A percentile compares a stretch with the other conserved stretches of the same genome.
Conservation (phyloP, 92 coral and sea anemone genomes). For the Porites cylindrica region DNA sequence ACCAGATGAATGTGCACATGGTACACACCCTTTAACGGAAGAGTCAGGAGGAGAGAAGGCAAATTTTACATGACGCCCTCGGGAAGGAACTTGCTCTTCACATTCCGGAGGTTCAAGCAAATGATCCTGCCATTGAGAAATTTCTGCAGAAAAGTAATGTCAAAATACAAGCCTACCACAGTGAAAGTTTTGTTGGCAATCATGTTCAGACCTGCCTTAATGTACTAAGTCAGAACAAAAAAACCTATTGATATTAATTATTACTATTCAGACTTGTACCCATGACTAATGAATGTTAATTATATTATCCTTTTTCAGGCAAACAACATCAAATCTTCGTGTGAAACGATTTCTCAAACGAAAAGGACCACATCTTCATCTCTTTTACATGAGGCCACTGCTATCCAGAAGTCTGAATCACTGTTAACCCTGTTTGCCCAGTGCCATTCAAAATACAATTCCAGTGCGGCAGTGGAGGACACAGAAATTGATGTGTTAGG, state of each 20-base stretch:
- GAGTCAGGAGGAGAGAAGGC: conserved; percentile 20
- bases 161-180: too few species aligned
- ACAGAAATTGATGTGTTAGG: too few species aligned
- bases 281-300: neutral
- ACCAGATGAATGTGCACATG: conserved; percentile 25
- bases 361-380: neutral
- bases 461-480: too few species aligned
- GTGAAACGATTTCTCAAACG: neutral
- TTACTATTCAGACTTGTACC: neutral
- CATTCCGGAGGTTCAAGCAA: conserved; percentile 5
- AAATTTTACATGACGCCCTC: conserved; percentile 39
- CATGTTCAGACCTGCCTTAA: neutral
- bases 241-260: too few species aligned
- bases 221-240: neutral
- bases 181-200: too few species aligned
- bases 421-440: too few species aligned
- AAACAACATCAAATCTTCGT: neutral
- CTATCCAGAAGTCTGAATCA: too few species aligned
- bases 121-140: too few species aligned
- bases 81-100: neutral
- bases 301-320: neutral
- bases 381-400: neutral
- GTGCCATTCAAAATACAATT: too few species aligned
- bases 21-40: conserved; percentile 16
- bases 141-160: too few species aligned